Conservation (phyloP, 2,113 vertebrate genomes). For the Cyanoliseus patagonus region DNA sequence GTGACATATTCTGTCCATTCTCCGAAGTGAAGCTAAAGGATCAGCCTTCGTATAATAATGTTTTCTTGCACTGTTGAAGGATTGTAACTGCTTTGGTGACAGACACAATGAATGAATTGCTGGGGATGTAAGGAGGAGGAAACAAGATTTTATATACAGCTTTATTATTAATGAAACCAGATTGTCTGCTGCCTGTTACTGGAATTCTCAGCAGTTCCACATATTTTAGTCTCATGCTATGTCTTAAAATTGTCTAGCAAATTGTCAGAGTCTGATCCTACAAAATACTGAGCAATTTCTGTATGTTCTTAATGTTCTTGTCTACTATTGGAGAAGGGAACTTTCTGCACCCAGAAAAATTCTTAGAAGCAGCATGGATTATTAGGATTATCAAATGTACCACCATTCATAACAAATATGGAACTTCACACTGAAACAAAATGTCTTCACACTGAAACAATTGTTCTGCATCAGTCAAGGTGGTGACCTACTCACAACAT, state of each 20-base stretch:
- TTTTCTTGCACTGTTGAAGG: not conserved
- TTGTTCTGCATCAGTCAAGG: not conserved
- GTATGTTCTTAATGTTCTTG: not conserved
- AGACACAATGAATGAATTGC: not conserved
- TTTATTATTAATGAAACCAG: constrained; percentile 4
- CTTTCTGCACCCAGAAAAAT: not conserved
- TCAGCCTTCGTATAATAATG: not conserved
- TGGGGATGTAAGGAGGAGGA: not conserved
- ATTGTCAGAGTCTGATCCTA: not conserved
- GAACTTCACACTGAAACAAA: not conserved
- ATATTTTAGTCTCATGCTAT: not conserved
- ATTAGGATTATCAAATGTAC: not conserved
- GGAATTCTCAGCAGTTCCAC: not conserved
- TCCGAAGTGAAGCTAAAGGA: not conserved
- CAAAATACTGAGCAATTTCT: not conserved
- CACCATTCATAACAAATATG: not conserved
- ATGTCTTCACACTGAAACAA: not conserved
- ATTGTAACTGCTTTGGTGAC: not conserved
- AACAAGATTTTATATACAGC: not conserved
- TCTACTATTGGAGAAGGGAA: not conserved
- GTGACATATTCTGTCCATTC: not conserved
- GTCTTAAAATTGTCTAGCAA: not conserved
- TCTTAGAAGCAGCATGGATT: not conserved
- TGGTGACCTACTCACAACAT: not conserved
- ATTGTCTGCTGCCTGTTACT: not conserved